Evolutionary conservation across 64 coral and sea anemone genomes (phyloP), one percentile per base, ranked within the genome.

Genomic region (Stichodactyla helianthus): DNA sequence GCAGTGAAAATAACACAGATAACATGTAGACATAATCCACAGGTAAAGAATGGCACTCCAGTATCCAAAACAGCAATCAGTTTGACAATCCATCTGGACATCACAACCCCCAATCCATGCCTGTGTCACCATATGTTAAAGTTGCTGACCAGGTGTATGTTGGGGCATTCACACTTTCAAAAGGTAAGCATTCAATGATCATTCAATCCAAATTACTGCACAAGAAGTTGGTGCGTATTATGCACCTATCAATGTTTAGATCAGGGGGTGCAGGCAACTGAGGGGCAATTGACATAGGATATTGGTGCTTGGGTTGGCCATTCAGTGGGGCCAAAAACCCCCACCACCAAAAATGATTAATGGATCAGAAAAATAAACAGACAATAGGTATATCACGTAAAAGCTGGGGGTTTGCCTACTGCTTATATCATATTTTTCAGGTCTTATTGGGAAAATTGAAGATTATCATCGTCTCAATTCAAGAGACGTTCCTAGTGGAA

Each of bases 11-110:
- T 44, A 3, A 3, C 2, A 3, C 0, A 44, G 35, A 1, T 44
- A 44, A 44, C 35, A 58, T 15, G 55, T 58, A 58, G 8, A 15
- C 0, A 11, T 58, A 52, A 86, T 26, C 80, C 79, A n/a, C 31
- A 99, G 97, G 65, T 51, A 93, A 62, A 44, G 90, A 99, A 27
- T 99, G 97, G 97, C 79, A 82, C 59, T 88, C 88, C 28, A 74
- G 84, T n/a, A 6, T 99, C 50, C 44, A 95, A 26, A 89, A 79
- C 53, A 99, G 97, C 56, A 19, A 87, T 35, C 20, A 16, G 27
- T 99, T 99, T 93, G 90, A 99, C 50, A 85, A 90, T 51, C 93
- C 93, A 28, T 78, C 68, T 26, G 35, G 87, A 55, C 93, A 99
- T 52, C 90, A 79, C 51, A 99, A 99, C 55, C 97, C 97, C 15